phyloP scores from a whole-genome alignment of 2,797 vertebrate species.

The Anniella stebbinsi region DNA sequence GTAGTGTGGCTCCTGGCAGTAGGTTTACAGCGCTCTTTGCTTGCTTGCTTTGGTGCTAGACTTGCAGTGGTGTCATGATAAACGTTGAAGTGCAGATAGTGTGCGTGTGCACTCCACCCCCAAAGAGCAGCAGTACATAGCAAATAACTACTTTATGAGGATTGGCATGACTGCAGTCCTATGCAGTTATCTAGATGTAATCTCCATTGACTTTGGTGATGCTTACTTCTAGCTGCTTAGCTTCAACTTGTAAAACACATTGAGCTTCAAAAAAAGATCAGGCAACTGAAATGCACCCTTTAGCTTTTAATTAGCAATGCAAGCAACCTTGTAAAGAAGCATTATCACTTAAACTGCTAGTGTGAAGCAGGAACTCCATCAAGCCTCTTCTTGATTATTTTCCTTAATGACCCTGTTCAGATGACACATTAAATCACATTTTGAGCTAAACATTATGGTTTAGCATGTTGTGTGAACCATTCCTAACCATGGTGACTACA shows the following conservation, averaged over 20 bases:
- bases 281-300: not conserved
- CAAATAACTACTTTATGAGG: not conserved
- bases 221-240: not conserved
- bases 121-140: not conserved
- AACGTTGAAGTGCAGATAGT: not conserved
- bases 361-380: not conserved
- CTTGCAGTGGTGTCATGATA: not conserved
- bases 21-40: conserved; percentile 4
- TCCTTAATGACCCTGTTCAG: no score
- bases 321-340: conserved; percentile 1
- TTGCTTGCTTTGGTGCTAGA: not conserved
- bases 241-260: not conserved
- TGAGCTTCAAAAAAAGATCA: not conserved
- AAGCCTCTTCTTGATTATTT: not conserved
- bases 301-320: not conserved
- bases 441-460: no score
- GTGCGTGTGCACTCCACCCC: not conserved
- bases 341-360: not conserved
- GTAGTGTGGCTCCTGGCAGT: not conserved
- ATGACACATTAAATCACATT: no score
- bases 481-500: no score
- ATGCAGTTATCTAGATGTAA: not conserved
- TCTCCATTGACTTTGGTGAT: not conserved
- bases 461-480: no score
- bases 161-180: not conserved